A percentile compares a stretch with the other conserved stretches of the same genome.
Evolutionary conservation across 2,888 invertebrate species (phyloP).

Genomic region (Lepetodrilus schrolli): DNA sequence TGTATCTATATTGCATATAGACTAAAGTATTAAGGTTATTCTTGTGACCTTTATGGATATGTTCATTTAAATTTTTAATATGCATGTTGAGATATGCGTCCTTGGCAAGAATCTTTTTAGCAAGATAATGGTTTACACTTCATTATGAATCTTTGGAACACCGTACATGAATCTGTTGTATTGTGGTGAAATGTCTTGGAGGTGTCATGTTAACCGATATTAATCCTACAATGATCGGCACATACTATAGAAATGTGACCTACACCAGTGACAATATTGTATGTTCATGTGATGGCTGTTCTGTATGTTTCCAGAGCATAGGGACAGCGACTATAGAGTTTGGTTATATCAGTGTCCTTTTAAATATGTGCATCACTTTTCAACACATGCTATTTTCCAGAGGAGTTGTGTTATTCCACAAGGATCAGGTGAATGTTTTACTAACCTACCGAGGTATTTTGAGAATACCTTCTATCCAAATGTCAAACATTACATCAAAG

Average conservation of each 20-base stretch:
- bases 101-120: conserved; percentile 24
- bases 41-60: background rate
- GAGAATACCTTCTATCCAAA: no score
- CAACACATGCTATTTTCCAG: no score
- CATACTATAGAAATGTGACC: conserved; percentile 1
- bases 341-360: background rate
- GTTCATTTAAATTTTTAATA: conserved; percentile 19
- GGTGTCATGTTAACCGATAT: conserved; percentile 11
- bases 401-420: no score
- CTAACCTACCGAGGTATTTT: no score
- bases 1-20: conserved; percentile 21
- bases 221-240: background rate
- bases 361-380: background rate
- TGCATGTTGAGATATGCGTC: background rate
- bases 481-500: no score
- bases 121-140: conserved; percentile 19
- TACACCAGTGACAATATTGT: conserved; percentile 13
- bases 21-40: conserved; percentile 23
- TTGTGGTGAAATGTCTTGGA: conserved; percentile 21
- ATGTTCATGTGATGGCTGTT: conserved; percentile 6
- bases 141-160: conserved; percentile 11
- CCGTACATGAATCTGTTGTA: conserved; percentile 14
- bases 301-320: background rate
- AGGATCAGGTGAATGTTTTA: no score
- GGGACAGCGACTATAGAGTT: background rate